Evolutionary conservation across 1,140 invertebrate species (phyloP).

Genomic region (Macrocentrus cingulum): DNA sequence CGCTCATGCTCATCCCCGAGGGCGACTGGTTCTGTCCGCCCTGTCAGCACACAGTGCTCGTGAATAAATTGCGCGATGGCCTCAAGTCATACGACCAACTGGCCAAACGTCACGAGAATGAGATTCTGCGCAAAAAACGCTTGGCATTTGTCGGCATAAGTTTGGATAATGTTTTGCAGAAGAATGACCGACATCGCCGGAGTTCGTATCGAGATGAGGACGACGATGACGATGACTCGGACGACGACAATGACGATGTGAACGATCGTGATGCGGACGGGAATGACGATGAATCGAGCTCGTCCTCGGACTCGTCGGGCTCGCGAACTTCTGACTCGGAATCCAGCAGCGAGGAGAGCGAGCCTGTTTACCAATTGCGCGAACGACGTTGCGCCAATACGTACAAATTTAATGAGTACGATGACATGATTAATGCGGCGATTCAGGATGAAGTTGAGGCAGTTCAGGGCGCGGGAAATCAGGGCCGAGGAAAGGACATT

Average conservation of each 20-base stretch:
- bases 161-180: conserved; percentile 72
- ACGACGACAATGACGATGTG: neutral
- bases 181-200: conserved; percentile 40
- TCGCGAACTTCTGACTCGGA: conserved; percentile 45
- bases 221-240: neutral
- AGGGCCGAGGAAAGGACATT: conserved; percentile 86
- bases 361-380: conserved; percentile 79
- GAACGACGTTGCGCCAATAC: conserved; percentile 76
- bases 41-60: conserved; percentile 81
- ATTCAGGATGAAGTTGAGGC: conserved; percentile 79
- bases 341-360: conserved; percentile 65
- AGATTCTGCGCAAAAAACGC: conserved; percentile 71
- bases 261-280: neutral
- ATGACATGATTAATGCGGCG: conserved; percentile 90
- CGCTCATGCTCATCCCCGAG: conserved; percentile 90
- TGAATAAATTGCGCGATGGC: conserved; percentile 68
- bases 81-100: conserved; percentile 65
- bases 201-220: conserved; percentile 17
- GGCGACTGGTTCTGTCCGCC: conserved; percentile 97
- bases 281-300: neutral
- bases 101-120: conserved; percentile 67
- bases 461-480: conserved; percentile 74
- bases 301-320: conserved; percentile 41
- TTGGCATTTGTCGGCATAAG: conserved; percentile 77
- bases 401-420: conserved; percentile 88